Conservation (phyloP, 2,888 invertebrate species). For the Hedya salicella region DNA sequence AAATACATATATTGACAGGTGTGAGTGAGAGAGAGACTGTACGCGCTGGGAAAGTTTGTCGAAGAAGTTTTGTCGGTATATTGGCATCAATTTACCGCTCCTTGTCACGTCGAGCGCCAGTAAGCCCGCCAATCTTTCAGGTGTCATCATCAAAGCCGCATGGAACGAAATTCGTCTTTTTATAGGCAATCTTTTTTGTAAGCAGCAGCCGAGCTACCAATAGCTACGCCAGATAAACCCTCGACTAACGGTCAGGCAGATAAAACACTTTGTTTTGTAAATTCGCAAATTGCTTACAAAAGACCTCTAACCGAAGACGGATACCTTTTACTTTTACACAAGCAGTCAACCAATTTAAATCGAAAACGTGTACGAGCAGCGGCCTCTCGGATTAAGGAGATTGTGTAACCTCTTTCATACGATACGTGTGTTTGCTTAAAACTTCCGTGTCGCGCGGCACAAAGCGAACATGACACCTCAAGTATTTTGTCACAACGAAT, state of each 20-base stretch:
- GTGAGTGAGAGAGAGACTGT: no score
- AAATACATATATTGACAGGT: no score
- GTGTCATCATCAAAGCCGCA: no score
- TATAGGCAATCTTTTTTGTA: no score
- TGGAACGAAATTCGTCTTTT: no score
- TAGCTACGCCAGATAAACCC: neutral
- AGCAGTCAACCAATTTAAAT: conserved; percentile 11
- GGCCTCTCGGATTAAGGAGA: conserved; percentile 8
- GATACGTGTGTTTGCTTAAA: neutral
- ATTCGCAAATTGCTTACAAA: neutral
- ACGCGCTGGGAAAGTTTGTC: neutral
- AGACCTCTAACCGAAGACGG: neutral
- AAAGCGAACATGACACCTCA: neutral
- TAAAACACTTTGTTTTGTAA: no score
- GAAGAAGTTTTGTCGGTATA: neutral
- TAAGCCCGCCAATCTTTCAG: neutral
- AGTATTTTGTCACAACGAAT: neutral
- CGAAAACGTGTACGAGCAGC: conserved; percentile 17
- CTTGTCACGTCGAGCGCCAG: conserved; percentile 2
- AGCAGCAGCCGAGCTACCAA: neutral
- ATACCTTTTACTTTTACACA: conserved; percentile 5
- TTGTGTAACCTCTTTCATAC: neutral
- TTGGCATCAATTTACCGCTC: neutral
- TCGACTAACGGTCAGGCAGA: neutral
- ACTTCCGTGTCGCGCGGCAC: neutral